Conservation (phyloP, 2,113 vertebrate genomes). For the Gnathonemus echidnorhynchus region DNA sequence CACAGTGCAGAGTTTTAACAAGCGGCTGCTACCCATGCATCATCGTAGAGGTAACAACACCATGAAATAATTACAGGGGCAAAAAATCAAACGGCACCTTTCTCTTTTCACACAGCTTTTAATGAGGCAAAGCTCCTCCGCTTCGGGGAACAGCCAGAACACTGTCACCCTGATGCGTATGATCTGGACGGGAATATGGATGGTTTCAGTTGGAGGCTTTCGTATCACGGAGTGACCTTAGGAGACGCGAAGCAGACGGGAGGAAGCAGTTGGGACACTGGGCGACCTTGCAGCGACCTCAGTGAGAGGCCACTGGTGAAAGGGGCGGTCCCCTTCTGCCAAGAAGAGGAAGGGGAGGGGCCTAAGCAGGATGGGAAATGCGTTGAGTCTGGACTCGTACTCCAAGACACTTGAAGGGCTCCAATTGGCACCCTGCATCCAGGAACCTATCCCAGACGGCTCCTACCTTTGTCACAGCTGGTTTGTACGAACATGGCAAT, state of each 20-base stretch:
- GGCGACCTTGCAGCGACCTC: neutral
- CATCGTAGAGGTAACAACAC: neutral
- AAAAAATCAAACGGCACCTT: neutral
- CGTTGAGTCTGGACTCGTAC: neutral
- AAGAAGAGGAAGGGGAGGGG: neutral
- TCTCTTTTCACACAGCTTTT: neutral
- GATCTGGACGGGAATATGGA: neutral
- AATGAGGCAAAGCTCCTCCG: neutral
- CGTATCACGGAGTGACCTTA: neutral
- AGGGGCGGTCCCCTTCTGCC: neutral
- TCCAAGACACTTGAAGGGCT: neutral
- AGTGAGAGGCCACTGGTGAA: neutral
- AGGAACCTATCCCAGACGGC: neutral
- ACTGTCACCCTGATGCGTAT: neutral
- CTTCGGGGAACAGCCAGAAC: neutral
- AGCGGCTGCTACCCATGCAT: neutral
- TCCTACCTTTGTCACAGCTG: neutral
- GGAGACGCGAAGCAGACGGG: neutral
- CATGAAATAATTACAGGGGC: conserved; percentile 2
- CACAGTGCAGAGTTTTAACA: neutral
- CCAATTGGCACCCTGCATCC: neutral
- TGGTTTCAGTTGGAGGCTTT: neutral
- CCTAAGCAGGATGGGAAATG: neutral
- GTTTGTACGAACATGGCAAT: neutral
- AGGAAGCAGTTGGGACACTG: neutral